Conservation (phyloP, 2,888 invertebrate genomes). For the Alloplasta piceator region DNA sequence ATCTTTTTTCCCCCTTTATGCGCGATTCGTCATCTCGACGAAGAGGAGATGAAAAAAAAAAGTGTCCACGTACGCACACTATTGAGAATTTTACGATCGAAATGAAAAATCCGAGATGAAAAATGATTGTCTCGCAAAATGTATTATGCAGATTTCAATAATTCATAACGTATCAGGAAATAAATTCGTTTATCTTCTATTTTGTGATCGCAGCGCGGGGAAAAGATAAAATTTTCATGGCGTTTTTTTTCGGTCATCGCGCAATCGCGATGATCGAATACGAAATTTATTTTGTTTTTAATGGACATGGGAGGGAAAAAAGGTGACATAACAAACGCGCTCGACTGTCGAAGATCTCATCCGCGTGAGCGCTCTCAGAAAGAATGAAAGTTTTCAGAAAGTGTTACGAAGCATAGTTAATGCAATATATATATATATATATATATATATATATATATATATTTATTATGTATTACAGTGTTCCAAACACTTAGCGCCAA, state of each 20-base stretch:
- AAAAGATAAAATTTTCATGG: neutral
- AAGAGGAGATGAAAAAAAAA: slow-evolving; percentile 7
- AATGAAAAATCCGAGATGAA: neutral
- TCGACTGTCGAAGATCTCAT: slow-evolving; percentile 45
- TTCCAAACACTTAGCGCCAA: slow-evolving; percentile 62
- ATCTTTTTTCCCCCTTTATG: neutral
- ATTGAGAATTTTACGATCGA: neutral
- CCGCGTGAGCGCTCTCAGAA: slow-evolving; percentile 38
- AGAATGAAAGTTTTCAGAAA: slow-evolving; percentile 66
- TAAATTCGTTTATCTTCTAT: neutral
- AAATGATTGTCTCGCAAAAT: neutral
- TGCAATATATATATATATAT: slow-evolving; percentile 5
- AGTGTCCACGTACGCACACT: neutral
- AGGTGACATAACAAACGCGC: slow-evolving; percentile 56
- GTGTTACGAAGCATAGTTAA: slow-evolving; percentile 60
- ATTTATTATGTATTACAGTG: slow-evolving; percentile 30
- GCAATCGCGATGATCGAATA: slow-evolving; percentile 36
- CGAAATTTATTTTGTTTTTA: slow-evolving; percentile 29
- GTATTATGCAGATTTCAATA: neutral
- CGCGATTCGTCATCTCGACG: neutral
- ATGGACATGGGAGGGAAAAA: neutral
- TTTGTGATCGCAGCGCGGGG: neutral
- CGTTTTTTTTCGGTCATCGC: neutral
- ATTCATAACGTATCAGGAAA: neutral
- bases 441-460: neutral